Conservation (phyloP, 2,797 vertebrate species). For the Ptychobarbus kaznakovi region DNA sequence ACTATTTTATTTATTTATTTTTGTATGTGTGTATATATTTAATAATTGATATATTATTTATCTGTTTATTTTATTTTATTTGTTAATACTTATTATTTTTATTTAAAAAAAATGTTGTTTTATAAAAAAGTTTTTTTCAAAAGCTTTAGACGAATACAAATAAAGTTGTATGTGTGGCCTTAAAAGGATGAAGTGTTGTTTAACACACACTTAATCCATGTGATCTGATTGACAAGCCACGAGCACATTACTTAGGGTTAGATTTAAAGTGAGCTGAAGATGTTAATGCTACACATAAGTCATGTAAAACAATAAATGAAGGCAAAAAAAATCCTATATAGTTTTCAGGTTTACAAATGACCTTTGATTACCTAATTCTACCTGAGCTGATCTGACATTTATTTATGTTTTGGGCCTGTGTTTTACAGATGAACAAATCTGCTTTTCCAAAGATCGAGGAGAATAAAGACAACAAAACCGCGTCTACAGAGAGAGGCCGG, state of each 20-base stretch:
- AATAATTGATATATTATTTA: too few species aligned
- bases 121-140: too few species aligned
- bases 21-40: too few species aligned
- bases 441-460: slow-evolving; percentile 90
- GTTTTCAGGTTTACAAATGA: neutral
- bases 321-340: neutral
- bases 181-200: slow-evolving; percentile 23
- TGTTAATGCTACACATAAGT: neutral
- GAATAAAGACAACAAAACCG: slow-evolving; percentile 90
- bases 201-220: slow-evolving; percentile 30
- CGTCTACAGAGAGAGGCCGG: slow-evolving; percentile 80
- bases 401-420: neutral
- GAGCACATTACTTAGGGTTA: neutral
- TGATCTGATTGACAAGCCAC: slow-evolving; percentile 17
- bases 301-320: neutral
- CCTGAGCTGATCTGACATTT: neutral
- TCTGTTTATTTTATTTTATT: too few species aligned
- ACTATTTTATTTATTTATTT: too few species aligned
- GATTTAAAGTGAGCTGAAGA: neutral
- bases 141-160: neutral
- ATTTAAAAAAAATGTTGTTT: neutral
- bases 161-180: neutral
- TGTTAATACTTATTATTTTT: neutral
- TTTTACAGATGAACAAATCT: slow-evolving; percentile 84
- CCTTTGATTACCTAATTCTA: neutral